Conservation (phyloP, 2,888 invertebrate species). For the Chrysomela aeneicollis region DNA sequence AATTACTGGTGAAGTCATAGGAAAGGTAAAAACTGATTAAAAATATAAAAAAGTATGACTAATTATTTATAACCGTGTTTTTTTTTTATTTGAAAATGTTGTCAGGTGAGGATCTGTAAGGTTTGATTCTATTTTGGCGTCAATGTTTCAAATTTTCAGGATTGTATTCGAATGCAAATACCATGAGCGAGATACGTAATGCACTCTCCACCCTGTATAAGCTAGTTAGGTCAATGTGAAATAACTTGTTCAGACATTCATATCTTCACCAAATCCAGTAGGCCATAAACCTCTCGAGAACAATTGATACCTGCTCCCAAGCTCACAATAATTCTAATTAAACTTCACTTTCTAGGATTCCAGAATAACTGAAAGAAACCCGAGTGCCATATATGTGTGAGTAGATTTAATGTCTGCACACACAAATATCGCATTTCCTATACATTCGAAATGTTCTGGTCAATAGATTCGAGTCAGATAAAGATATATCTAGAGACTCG, state of each 20-base stretch:
- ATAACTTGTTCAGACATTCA: too few species aligned
- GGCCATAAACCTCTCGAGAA: neutral
- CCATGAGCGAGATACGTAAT: too few species aligned
- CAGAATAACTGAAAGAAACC: neutral
- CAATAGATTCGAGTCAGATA: slow-evolving; percentile 28
- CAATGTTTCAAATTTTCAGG: too few species aligned
- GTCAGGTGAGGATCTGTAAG: too few species aligned
- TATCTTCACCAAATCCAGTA: neutral
- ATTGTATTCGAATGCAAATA: too few species aligned
- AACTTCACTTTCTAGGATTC: slow-evolving; percentile 1
- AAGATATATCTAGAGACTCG: slow-evolving; percentile 24
- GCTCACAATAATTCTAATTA: neutral
- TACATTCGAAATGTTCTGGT: slow-evolving; percentile 30
- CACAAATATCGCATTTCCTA: slow-evolving; percentile 34
- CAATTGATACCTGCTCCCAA: neutral
- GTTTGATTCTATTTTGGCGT: too few species aligned
- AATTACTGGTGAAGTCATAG: too few species aligned
- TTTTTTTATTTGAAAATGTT: too few species aligned
- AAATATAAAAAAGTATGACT: too few species aligned
- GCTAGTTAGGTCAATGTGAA: neutral
- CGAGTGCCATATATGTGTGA: slow-evolving; percentile 10
- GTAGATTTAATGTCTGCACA: slow-evolving; percentile 17
- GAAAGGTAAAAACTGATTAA: too few species aligned
- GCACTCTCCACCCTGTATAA: too few species aligned
- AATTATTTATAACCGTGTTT: too few species aligned